A percentile compares a stretch with the other conserved stretches of the same genome.
phyloP scores from a whole-genome alignment of 2,113 vertebrate species.

The Chlamydotis undulata region DNA sequence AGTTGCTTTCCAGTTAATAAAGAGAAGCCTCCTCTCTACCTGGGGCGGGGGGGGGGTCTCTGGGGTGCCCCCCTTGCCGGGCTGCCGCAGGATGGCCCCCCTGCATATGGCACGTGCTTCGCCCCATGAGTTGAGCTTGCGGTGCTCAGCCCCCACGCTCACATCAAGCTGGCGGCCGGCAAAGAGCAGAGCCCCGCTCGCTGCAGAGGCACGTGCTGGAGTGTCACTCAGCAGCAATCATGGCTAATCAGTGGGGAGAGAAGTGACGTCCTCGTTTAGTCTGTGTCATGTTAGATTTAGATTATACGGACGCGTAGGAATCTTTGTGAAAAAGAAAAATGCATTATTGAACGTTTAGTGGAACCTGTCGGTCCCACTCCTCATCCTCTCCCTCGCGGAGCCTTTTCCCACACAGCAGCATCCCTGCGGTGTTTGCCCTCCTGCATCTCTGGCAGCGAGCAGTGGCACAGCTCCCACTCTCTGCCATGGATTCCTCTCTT shows the following conservation, averaged over 20 bases:
- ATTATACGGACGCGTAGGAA: neutral
- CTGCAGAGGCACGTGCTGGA: neutral
- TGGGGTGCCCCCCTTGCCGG: neutral
- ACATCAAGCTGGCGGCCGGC: neutral
- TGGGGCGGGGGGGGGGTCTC: neutral
- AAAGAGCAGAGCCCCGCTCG: rapidly evolving
- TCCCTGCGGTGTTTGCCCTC: neutral
- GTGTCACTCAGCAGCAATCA: conserved; percentile 41
- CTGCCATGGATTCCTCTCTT: neutral
- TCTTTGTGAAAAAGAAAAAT: neutral
- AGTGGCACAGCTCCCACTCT: rapidly evolving
- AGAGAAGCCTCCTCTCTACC: neutral
- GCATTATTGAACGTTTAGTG: neutral
- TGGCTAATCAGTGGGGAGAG: conserved; percentile 13
- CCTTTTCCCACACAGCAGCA: neutral
- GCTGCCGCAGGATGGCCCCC: neutral
- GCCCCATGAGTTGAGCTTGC: rapidly evolving
- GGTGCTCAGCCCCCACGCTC: rapidly evolving
- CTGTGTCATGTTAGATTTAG: conserved; percentile 57
- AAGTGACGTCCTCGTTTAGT: conserved; percentile 52
- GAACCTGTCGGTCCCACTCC: rapidly evolving
- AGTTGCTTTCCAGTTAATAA: neutral
- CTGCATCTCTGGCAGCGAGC: neutral
- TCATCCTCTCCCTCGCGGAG: rapidly evolving
- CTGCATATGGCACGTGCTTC: rapidly evolving